Conservation (phyloP, 2,888 invertebrate genomes). For the Crossocerus cetratus region DNA sequence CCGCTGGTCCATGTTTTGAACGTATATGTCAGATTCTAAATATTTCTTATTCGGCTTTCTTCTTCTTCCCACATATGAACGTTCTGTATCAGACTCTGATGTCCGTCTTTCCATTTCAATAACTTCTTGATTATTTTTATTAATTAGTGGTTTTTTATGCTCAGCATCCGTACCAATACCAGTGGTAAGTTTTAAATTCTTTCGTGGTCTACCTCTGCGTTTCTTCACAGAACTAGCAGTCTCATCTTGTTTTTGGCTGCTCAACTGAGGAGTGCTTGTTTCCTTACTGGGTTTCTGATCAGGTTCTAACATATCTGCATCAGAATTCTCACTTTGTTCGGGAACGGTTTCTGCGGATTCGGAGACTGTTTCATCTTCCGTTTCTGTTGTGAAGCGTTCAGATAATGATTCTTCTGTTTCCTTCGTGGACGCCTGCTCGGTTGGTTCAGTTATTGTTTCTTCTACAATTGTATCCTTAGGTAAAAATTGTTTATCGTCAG, state of each 20-base stretch:
- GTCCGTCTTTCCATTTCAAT: conserved; percentile 57
- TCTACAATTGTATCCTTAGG: conserved; percentile 15
- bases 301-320: conserved; percentile 49
- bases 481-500: conserved; percentile 27
- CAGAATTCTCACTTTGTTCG: conserved; percentile 63
- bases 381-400: conserved; percentile 55
- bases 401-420: conserved; percentile 52
- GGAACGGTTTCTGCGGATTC: conserved; percentile 60
- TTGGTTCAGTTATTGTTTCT: conserved; percentile 16
- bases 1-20: conserved; percentile 63
- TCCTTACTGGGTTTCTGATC: conserved; percentile 32
- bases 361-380: conserved; percentile 65
- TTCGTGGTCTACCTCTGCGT: conserved; percentile 67
- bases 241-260: conserved; percentile 18
- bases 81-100: conserved; percentile 68
- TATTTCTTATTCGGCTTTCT: conserved; percentile 69
- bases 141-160: conserved; percentile 35
- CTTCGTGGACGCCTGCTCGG: conserved; percentile 50
- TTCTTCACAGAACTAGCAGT: conserved; percentile 35
- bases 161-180: conserved; percentile 30
- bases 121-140: conserved; percentile 31
- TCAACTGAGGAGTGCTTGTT: conserved; percentile 22
- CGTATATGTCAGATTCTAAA: conserved; percentile 60
- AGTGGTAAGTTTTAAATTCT: conserved; percentile 37
- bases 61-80: conserved; percentile 63